A percentile compares a stretch with the other conserved stretches of the same genome.
Evolutionary conservation across 2,113 vertebrate species (phyloP).

Genomic region (Anoplopoma fimbria): DNA sequence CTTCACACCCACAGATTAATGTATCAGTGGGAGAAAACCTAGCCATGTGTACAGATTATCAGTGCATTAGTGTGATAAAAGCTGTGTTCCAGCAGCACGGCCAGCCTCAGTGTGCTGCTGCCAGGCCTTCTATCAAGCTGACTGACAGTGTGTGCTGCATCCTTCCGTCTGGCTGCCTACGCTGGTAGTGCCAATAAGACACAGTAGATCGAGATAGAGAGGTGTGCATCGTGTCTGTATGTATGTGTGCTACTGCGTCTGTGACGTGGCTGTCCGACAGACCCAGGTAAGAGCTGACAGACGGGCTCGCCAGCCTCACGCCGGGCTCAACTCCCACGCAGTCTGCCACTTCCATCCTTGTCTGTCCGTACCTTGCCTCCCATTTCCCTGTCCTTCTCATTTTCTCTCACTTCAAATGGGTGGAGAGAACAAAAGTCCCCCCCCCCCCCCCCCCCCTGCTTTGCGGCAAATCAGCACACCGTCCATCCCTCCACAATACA

Average conservation of each 20-base stretch:
- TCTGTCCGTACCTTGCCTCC: conserved; percentile 24
- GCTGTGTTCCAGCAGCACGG: conserved; percentile 51
- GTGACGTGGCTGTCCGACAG: conserved; percentile 48
- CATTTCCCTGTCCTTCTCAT: conserved; percentile 16
- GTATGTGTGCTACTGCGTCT: conserved; percentile 16
- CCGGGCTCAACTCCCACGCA: conserved; percentile 58
- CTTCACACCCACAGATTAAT: conserved; percentile 47
- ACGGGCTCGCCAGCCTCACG: conserved; percentile 48
- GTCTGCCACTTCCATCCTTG: conserved; percentile 51
- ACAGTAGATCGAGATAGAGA: conserved; percentile 35
- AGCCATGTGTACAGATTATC: conserved; percentile 67
- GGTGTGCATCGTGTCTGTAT: conserved; percentile 6
- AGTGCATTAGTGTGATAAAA: conserved; percentile 69
- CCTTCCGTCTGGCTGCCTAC: conserved; percentile 55
- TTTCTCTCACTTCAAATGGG: conserved; percentile 20
- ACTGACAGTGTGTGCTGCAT: conserved; percentile 60
- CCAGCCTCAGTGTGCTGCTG: conserved; percentile 43
- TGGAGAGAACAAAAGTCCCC: conserved; percentile 26
- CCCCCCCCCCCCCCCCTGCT: background rate
- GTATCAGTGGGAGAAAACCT: conserved; percentile 52
- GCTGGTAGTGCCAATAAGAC: conserved; percentile 44
- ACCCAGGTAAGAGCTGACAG: conserved; percentile 74
- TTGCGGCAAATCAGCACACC: conserved; percentile 14
- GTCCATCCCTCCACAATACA: background rate
- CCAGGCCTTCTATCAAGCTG: conserved; percentile 65